Evolutionary conservation across 2,888 invertebrate species (phyloP).

Genomic region (Apotomis betuletana): DNA sequence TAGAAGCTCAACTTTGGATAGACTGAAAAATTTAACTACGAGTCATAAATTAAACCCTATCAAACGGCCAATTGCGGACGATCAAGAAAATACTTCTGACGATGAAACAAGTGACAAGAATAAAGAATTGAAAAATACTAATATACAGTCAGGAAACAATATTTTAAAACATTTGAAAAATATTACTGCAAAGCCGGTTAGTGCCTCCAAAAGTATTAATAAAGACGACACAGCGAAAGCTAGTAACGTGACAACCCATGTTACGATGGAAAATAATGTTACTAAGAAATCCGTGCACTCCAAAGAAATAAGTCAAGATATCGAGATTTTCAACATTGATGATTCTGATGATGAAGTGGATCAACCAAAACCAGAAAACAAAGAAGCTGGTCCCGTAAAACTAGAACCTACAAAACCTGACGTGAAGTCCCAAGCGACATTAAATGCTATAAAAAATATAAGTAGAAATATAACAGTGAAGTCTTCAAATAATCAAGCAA

Average conservation of each 20-base stretch:
- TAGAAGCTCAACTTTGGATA: constrained; percentile 7
- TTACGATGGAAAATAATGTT: constrained; percentile 46
- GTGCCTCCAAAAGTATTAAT: constrained; percentile 44
- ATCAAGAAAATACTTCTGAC: constrained; percentile 43
- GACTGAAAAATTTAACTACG: constrained; percentile 4
- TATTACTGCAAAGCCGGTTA: constrained; percentile 63
- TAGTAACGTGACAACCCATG: constrained; percentile 41
- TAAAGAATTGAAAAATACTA: constrained; percentile 45
- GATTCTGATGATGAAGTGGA: constrained; percentile 71
- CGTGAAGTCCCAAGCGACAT: constrained; percentile 15
- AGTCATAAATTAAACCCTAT: constrained; percentile 31
- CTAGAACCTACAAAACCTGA: constrained; percentile 44
- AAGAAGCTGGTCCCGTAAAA: constrained; percentile 38
- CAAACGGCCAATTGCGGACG: constrained; percentile 20
- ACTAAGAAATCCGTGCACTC: constrained; percentile 48
- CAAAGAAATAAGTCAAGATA: constrained; percentile 57
- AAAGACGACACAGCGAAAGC: constrained; percentile 44
- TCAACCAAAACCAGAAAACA: constrained; percentile 38
- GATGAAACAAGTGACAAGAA: constrained; percentile 35
- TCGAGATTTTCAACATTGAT: constrained; percentile 74
- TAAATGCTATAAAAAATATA: constrained; percentile 55
- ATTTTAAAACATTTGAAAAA: constrained; percentile 64
- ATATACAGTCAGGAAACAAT: constrained; percentile 53
- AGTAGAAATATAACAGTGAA: constrained; percentile 66
- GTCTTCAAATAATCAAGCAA: constrained; percentile 51